These are phyloP conservation scores for Ancistrus triradiatus DNA, from an alignment of 2,113 vertebrate species.

Conservation along the genomic window DNA sequence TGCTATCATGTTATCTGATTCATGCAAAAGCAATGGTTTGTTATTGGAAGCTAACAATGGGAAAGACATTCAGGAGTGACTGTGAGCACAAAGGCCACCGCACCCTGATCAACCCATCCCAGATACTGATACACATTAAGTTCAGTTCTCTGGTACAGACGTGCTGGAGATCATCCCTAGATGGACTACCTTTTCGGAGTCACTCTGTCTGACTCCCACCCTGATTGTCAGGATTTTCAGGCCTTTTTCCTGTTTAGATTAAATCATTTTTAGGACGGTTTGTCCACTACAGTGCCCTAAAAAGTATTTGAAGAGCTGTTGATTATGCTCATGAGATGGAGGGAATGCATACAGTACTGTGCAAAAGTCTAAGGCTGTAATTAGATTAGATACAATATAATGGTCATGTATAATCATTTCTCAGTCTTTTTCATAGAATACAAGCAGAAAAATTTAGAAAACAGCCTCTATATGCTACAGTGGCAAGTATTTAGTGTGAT, in stretches of 20 bases:
- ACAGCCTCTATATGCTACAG: no score
- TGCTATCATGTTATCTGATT: slow-evolving; percentile 3
- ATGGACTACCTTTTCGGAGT: not conserved
- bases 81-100: not conserved
- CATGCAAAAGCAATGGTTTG: not conserved
- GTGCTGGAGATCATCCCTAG: not conserved
- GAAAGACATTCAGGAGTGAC: slow-evolving; percentile 3
- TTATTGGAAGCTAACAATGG: slow-evolving; percentile 23
- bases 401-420: no score
- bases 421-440: no score
- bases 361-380: no score
- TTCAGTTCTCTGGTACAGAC: not conserved
- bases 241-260: not conserved
- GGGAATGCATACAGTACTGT: no score
- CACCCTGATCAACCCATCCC: slow-evolving; percentile 8
- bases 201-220: not conserved
- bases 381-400: not conserved
- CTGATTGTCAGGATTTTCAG: slow-evolving; percentile 15
- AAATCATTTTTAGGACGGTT: not conserved
- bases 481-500: no score
- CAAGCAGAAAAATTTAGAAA: no score
- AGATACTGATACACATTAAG: slow-evolving; percentile 1
- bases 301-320: not conserved
- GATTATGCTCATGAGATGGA: no score
- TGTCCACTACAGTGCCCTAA: not conserved